Percentiles rank a stretch among this genome's conserved stretches.
Evolutionary conservation across 2,797 vertebrate genomes (phyloP).

Genomic region (Aeoliscus strigatus): DNA sequence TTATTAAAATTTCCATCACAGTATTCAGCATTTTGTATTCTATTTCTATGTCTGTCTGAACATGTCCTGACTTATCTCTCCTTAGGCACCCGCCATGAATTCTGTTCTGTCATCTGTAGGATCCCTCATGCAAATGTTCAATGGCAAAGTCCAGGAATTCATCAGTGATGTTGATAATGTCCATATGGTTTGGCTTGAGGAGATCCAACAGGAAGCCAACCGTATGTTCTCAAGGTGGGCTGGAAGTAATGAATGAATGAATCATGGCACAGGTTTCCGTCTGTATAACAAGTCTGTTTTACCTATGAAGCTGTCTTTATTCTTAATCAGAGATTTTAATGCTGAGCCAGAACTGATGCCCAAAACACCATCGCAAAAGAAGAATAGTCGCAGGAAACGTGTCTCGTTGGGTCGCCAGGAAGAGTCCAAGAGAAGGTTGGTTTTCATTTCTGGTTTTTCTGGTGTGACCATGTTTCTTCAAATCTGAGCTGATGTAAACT

Average conservation of each 20-base stretch:
- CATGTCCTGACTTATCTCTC: not conserved
- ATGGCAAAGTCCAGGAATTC: slow-evolving; percentile 75
- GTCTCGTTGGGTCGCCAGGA: slow-evolving; percentile 72
- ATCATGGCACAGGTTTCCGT: too few species aligned
- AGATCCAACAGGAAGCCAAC: slow-evolving; percentile 85
- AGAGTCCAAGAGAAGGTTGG: slow-evolving; percentile 82
- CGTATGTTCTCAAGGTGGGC: slow-evolving; percentile 85
- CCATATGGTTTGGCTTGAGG: slow-evolving; percentile 87
- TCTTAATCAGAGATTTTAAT: slow-evolving; percentile 76
- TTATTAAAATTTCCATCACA: too few species aligned
- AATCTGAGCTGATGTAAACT: not conserved
- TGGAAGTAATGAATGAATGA: too few species aligned
- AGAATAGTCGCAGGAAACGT: slow-evolving; percentile 79
- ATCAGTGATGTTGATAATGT: slow-evolving; percentile 72
- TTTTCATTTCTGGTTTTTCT: not conserved
- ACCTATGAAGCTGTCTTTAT: not conserved
- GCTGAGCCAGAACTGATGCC: slow-evolving; percentile 88
- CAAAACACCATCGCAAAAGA: slow-evolving; percentile 92
- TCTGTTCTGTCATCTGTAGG: slow-evolving; percentile 57
- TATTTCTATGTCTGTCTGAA: too few species aligned
- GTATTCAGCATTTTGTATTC: too few species aligned
- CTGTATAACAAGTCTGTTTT: not conserved
- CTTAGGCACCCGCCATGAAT: slow-evolving; percentile 73
- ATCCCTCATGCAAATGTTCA: slow-evolving; percentile 73
- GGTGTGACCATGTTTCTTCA: not conserved